Conservation (phyloP, 2,797 vertebrate species). For the Falco berigora region DNA sequence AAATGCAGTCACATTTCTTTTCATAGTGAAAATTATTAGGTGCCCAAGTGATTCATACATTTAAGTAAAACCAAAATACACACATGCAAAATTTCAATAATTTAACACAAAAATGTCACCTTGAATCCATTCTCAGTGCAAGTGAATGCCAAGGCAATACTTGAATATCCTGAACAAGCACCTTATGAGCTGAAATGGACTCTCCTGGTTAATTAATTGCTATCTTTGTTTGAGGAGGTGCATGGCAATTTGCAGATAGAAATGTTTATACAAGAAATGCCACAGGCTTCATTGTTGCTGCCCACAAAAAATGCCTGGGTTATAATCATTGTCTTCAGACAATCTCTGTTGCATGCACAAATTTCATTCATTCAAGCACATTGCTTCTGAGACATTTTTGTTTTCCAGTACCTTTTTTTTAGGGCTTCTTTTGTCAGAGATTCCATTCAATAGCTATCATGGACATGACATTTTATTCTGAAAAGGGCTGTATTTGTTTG, state of each 20-base stretch:
- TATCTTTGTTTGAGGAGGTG: not conserved
- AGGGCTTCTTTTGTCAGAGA: not conserved
- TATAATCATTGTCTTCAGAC: not conserved
- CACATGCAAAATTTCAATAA: not conserved
- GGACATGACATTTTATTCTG: not conserved
- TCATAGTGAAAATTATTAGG: not conserved
- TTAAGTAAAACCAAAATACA: not conserved
- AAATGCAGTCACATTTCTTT: not conserved
- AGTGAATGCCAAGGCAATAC: not conserved
- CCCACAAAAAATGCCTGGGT: not conserved
- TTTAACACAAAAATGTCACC: not conserved
- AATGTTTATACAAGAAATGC: constrained; percentile 5
- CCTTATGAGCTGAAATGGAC: not conserved
- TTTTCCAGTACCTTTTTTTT: not conserved
- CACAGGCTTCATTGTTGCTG: not conserved
- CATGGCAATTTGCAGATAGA: not conserved
- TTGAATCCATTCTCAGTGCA: not conserved
- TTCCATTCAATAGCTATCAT: not conserved
- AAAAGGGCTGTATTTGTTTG: not conserved
- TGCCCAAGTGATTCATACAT: not conserved
- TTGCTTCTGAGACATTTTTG: not conserved
- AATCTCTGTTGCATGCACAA: not conserved
- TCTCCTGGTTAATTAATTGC: not conserved
- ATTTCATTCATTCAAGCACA: not conserved
- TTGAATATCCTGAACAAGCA: not conserved